Base-by-base conservation (phyloP, 2,888 invertebrate genomes). In the Cheilosia impressa region DNA sequence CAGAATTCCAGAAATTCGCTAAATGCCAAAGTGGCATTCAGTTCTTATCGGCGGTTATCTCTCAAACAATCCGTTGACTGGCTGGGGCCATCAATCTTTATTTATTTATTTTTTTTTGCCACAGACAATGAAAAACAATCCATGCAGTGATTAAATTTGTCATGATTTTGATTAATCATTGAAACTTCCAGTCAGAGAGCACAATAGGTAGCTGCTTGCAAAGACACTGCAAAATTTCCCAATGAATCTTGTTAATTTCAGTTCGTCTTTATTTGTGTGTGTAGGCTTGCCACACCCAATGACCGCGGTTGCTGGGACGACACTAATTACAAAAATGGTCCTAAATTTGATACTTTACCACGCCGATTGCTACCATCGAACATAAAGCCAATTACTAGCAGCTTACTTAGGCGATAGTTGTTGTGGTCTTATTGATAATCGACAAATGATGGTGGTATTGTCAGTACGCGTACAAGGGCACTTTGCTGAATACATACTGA, bases 161-260 rank as follows among this genome's bases (percentile, higher is more conserved):
- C 75, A 66, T 58, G 41, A 50, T 41, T 43, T 75, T 75, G 75
- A 75, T 75, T 58, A 75, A 75, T 75, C 65, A 57, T 65, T n/a
- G 7, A 10, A 38, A 15, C n/a, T 53, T 24, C 38, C 17, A 17
- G 22, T 22, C 38, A 58, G 19, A 47, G 47, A 58, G n/a, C 17
- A 43, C 31, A 52, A 7, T 17, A 43, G 1, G n/a, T 22, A 17
- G 4, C 43, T 19, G 6, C 19, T 22, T 41, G 22, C 58, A 41
- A 5, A 34, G 4, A 34, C 19, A 38, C n/a, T 50, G 19, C 34
- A 50, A 6, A 47, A 47, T 50, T 17, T 2, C 22, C 10, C n/a
- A 41, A 3, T 38, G 13, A 38, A 38, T 13, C 38, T 13, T 13
- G 38, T 38, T 38, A 13, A 13, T 13, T 38, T 38, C 38, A 13